Conservation (phyloP, 2,113 vertebrate species). For the Abramis brama region DNA sequence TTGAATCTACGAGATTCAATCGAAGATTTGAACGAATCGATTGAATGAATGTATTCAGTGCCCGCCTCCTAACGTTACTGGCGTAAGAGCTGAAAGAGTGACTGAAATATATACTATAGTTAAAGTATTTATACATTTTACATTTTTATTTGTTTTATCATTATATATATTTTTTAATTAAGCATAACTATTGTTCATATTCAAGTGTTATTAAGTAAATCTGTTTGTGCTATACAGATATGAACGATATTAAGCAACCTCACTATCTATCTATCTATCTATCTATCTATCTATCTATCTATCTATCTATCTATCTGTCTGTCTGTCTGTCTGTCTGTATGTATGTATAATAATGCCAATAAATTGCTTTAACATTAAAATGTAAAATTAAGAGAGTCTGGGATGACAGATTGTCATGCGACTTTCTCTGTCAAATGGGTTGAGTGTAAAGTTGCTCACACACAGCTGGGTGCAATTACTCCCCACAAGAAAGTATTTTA, state of each 20-base stretch:
- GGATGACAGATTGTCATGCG: slow-evolving; percentile 11
- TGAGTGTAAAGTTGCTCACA: slow-evolving; percentile 35
- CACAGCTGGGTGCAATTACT: slow-evolving; percentile 44
- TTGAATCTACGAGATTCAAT: too few relatives aligned
- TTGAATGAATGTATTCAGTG: not conserved
- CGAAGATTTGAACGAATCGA: not conserved
- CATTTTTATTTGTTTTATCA: not conserved
- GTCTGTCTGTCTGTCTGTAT: not conserved
- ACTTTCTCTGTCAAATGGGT: slow-evolving; percentile 19
- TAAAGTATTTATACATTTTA: not conserved
- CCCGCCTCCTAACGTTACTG: not conserved
- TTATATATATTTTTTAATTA: not conserved
- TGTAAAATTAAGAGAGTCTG: not conserved
- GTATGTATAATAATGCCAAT: too few relatives aligned
- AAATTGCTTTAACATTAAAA: not conserved
- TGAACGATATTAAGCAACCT: not conserved
- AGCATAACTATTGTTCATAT: not conserved
- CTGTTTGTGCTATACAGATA: not conserved
- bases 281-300: not conserved
- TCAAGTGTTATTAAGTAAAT: too few relatives aligned
- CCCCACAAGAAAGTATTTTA: slow-evolving; percentile 45
- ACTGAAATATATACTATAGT: not conserved
- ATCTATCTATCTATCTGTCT: not conserved
- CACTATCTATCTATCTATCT: not conserved
- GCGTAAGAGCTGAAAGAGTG: not conserved